phyloP scores from a whole-genome alignment of 2,113 vertebrate genomes.

The Centropristis striata region DNA sequence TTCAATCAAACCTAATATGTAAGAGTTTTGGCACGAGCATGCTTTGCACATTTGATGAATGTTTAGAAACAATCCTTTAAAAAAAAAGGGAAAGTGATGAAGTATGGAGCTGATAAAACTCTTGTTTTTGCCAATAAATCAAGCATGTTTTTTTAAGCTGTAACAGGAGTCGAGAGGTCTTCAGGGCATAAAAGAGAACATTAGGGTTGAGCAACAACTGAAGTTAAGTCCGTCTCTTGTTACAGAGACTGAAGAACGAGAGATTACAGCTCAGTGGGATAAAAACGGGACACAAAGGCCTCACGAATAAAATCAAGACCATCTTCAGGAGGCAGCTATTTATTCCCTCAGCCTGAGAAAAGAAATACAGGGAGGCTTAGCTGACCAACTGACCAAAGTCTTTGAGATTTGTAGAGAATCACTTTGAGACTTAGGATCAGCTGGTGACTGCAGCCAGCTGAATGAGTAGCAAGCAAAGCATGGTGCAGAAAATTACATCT shows the following conservation, averaged over 20 bases:
- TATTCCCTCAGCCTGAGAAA: slow-evolving; percentile 5
- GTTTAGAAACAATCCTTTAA: background rate
- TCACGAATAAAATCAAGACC: background rate
- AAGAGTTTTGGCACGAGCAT: background rate
- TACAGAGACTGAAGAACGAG: slow-evolving; percentile 7
- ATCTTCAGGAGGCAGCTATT: background rate
- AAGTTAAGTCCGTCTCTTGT: slow-evolving; percentile 2
- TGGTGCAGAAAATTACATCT: background rate
- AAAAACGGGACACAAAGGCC: background rate
- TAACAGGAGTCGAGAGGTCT: background rate
- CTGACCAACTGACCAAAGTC: background rate
- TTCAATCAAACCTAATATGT: background rate
- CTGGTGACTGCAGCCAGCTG: background rate
- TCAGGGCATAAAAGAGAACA: background rate
- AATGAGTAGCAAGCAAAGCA: background rate
- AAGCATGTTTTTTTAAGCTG: background rate
- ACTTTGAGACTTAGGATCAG: background rate
- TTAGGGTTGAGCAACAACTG: background rate
- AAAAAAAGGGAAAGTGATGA: background rate
- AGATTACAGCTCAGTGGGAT: slow-evolving; percentile 17
- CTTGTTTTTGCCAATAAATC: too few species aligned
- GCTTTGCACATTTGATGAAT: background rate
- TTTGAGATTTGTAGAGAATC: slow-evolving; percentile 6
- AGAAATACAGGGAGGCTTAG: background rate
- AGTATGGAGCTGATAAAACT: background rate